phyloP scores from a whole-genome alignment of 2,797 vertebrate species.

The Sebastes taczanowskii region DNA sequence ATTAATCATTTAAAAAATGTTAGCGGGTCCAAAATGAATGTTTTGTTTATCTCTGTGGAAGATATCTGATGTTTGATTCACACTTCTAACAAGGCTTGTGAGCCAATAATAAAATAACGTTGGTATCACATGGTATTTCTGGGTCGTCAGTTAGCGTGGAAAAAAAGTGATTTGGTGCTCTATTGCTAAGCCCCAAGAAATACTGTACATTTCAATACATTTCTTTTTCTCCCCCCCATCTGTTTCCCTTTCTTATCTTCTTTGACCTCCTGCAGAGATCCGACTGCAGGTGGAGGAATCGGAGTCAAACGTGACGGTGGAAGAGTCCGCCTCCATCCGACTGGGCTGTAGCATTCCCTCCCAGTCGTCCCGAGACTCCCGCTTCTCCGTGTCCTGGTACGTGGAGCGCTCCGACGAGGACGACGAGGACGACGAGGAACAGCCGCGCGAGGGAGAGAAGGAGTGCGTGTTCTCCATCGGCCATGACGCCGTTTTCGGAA shows the following conservation, averaged over 20 bases:
- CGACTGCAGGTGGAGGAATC: conserved; percentile 91
- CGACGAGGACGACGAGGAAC: conserved; percentile 47
- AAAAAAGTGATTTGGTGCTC: neutral
- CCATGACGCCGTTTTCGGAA: conserved; percentile 89
- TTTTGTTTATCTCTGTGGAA: too few relatives aligned
- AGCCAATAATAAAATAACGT: too few relatives aligned
- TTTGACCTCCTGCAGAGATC: conserved; percentile 78
- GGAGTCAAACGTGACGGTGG: conserved; percentile 89
- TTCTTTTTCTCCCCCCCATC: rapidly evolving
- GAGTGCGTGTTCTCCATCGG: conserved; percentile 89
- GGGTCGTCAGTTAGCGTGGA: too few relatives aligned
- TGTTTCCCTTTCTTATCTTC: neutral
- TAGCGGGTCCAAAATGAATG: too few relatives aligned
- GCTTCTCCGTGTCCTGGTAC: conserved; percentile 95
- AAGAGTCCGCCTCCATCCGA: conserved; percentile 86
- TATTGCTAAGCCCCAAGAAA: neutral
- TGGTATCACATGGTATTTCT: too few relatives aligned
- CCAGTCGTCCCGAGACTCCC: conserved; percentile 91
- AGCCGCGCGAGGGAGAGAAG: conserved; percentile 55
- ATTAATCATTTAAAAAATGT: too few relatives aligned
- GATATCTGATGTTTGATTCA: too few relatives aligned
- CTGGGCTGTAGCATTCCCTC: conserved; percentile 92
- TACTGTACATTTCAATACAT: neutral
- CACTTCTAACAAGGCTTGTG: too few relatives aligned
- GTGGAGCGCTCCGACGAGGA: conserved; percentile 75